Percentiles rank a stretch among this genome's conserved stretches.
Conservation (phyloP, 2,113 vertebrate species). For the Sinocyclocheilus grahami region DNA sequence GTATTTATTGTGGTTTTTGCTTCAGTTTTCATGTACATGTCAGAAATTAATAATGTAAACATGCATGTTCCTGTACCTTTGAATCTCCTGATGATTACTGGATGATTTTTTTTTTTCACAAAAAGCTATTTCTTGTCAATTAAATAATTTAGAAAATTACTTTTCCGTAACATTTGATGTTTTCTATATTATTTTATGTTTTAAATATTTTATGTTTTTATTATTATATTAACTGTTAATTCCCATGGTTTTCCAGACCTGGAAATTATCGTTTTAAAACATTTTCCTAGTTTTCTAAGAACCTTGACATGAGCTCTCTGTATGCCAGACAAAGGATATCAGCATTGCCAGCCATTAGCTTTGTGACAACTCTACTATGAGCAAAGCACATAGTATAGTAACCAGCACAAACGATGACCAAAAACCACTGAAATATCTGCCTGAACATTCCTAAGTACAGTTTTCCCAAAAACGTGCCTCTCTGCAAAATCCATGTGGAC, state of each 20-base stretch:
- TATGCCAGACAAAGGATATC: neutral
- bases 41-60: constrained; percentile 19
- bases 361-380: neutral
- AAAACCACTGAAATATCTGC: neutral
- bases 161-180: neutral
- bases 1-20: constrained; percentile 77
- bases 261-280: neutral
- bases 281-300: neutral
- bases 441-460: neutral
- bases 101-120: neutral
- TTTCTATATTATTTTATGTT: neutral
- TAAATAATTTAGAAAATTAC: neutral
- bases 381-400: neutral
- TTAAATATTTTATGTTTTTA: neutral
- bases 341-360: too few species aligned
- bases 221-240: neutral
- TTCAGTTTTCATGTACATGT: constrained; percentile 57
- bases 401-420: neutral
- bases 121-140: constrained; percentile 10
- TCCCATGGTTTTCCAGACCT: neutral
- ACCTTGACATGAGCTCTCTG: neutral
- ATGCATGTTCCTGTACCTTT: neutral
- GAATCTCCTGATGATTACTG: neutral
- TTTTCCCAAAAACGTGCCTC: constrained; percentile 24
- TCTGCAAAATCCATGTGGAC: constrained; percentile 39